phyloP scores from a whole-genome alignment of 1,140 invertebrate species.

The Drosophila fuyamai region DNA sequence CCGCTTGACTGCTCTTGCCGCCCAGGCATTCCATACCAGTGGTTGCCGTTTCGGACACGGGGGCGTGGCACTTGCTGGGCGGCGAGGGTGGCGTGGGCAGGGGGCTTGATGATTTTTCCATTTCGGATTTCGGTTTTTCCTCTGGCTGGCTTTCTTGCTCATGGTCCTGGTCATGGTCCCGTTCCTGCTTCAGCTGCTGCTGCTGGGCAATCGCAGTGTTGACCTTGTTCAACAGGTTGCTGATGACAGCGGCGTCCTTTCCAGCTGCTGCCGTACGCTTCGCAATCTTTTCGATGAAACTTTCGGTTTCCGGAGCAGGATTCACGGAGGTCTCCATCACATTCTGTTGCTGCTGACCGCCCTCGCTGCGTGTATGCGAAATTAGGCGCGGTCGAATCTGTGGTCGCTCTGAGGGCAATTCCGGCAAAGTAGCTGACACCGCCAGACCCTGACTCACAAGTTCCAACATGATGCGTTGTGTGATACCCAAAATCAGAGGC shows the following conservation, averaged over 20 bases:
- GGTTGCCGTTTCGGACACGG: conserved; percentile 22
- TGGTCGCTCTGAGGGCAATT: conserved; percentile 74
- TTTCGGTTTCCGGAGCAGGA: conserved; percentile 48
- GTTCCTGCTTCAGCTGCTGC: conserved; percentile 27
- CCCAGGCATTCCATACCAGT: conserved; percentile 52
- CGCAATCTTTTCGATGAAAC: conserved; percentile 76
- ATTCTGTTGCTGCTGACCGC: conserved; percentile 25
- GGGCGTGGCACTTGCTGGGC: conserved; percentile 23
- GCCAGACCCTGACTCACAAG: conserved; percentile 67
- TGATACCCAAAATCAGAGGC: conserved; percentile 57
- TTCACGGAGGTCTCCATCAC: conserved; percentile 23
- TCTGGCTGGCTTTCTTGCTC: not conserved
- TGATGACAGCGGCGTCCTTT: conserved; percentile 61
- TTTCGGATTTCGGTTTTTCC: not conserved
- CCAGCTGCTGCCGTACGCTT: conserved; percentile 68
- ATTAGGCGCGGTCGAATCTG: conserved; percentile 71
- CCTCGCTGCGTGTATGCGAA: conserved; percentile 64
- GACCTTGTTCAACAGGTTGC: conserved; percentile 69
- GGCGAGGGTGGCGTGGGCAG: conserved; percentile 34
- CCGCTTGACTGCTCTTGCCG: conserved; percentile 49
- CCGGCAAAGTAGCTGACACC: conserved; percentile 69
- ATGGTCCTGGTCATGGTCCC: not conserved
- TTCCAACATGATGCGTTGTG: conserved; percentile 63
- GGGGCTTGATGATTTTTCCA: conserved; percentile 15
- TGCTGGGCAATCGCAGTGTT: conserved; percentile 64